These are phyloP conservation scores for Saccostrea cuccullata DNA, from an alignment of 1,140 invertebrate genomes.

Conservation along the genomic window DNA sequence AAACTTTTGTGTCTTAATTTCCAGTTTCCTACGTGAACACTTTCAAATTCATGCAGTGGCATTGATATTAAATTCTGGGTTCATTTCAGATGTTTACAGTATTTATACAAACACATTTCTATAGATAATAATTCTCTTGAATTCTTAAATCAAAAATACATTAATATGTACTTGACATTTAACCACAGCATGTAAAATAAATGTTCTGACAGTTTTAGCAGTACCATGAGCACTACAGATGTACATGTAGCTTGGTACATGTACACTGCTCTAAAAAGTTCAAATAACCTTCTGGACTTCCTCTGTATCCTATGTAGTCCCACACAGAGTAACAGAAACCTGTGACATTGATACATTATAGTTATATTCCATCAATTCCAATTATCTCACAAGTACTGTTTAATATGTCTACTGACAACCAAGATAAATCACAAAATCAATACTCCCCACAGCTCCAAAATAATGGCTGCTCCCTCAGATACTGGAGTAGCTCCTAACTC, in stretches of 20 bases:
- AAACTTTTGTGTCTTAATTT: too few species aligned
- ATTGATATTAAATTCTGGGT: too few species aligned
- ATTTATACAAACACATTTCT: too few species aligned
- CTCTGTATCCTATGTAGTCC: neutral
- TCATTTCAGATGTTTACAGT: too few species aligned
- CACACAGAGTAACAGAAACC: neutral
- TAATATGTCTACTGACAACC: neutral
- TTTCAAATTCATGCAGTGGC: too few species aligned
- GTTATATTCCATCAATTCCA: neutral
- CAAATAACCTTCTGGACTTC: neutral
- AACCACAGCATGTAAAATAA: neutral
- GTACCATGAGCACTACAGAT: neutral
- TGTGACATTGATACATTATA: neutral
- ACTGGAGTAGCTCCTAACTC: neutral
- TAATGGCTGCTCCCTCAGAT: conserved; percentile 28
- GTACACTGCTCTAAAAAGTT: neutral
- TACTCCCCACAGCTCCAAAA: neutral
- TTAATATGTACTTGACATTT: too few species aligned
- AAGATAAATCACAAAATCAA: conserved; percentile 5
- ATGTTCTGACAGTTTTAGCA: neutral
- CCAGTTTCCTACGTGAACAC: too few species aligned
- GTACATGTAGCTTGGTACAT: neutral
- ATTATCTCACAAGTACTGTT: neutral
- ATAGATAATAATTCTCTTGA: too few species aligned
- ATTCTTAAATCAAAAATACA: neutral